Evolutionary conservation across 2,888 invertebrate genomes (phyloP).

Genomic region (Trissolcus japonicus): DNA sequence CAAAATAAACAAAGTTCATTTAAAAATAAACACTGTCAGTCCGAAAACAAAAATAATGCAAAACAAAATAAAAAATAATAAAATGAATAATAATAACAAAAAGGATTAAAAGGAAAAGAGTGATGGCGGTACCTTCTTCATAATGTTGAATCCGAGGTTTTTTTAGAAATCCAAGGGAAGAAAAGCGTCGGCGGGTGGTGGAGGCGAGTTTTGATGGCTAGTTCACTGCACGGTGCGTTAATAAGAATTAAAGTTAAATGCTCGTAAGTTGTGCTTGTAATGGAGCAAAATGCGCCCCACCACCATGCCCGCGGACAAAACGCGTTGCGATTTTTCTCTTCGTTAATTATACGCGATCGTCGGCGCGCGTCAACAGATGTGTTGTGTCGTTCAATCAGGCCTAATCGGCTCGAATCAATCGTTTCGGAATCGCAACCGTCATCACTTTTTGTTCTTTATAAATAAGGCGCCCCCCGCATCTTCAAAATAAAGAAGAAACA

Average conservation of each 20-base stretch:
- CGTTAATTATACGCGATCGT: slow-evolving; percentile 28
- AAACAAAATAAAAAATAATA: background rate
- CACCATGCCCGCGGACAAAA: slow-evolving; percentile 19
- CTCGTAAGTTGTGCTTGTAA: slow-evolving; percentile 46
- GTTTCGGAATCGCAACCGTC: slow-evolving; percentile 24
- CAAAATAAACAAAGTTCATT: background rate
- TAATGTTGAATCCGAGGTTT: background rate
- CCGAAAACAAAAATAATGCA: no score
- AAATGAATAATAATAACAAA: background rate
- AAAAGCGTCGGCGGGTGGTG: background rate
- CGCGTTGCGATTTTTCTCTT: slow-evolving; percentile 32
- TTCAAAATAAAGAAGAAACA: background rate
- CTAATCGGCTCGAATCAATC: slow-evolving; percentile 26
- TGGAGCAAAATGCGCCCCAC: slow-evolving; percentile 51
- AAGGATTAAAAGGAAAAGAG: no score
- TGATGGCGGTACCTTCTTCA: background rate
- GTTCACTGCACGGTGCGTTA: slow-evolving; percentile 43
- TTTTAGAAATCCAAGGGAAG: background rate
- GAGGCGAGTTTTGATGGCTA: slow-evolving; percentile 33
- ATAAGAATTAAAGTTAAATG: slow-evolving; percentile 54
- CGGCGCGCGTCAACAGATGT: slow-evolving; percentile 37
- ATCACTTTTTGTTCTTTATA: slow-evolving; percentile 18
- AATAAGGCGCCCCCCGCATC: slow-evolving; percentile 1
- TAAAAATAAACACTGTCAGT: no score
- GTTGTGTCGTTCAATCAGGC: slow-evolving; percentile 34